phyloP scores from a whole-genome alignment of 2,113 vertebrate species.

The Columbina picui region DNA sequence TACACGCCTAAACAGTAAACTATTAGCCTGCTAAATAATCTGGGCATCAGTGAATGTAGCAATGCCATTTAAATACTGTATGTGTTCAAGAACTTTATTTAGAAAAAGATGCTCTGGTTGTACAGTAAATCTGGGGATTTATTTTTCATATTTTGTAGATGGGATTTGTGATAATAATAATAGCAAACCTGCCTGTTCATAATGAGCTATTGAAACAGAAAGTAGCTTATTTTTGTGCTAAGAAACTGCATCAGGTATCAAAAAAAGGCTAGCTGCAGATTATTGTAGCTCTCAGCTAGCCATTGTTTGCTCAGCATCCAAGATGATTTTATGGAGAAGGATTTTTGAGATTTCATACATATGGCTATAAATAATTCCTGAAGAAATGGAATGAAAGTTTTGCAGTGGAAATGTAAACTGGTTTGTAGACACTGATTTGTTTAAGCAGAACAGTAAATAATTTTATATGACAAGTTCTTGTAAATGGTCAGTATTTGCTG shows the following conservation, averaged over 20 bases:
- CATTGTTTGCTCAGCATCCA: not conserved
- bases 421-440: not conserved
- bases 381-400: not conserved
- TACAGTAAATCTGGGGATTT: accelerated
- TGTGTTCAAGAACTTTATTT: slow-evolving; percentile 17
- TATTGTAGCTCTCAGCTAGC: not conserved
- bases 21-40: not conserved
- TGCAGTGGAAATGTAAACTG: not conserved
- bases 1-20: not conserved
- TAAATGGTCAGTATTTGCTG: not conserved
- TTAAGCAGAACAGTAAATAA: not conserved
- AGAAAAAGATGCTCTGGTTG: not conserved
- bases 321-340: not conserved
- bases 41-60: not conserved
- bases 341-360: not conserved
- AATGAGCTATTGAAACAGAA: not conserved
- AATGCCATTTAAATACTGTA: slow-evolving; percentile 35
- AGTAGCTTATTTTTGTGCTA: not conserved
- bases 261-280: not conserved
- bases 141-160: not conserved
- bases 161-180: not conserved
- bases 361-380: not conserved
- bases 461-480: not conserved
- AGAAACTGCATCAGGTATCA: not conserved
- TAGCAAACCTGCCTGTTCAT: not conserved